Evolutionary conservation across 2,797 vertebrate genomes (phyloP), one percentile per base, ranked within the genome.

Genomic region (Forpus xanthops): DNA sequence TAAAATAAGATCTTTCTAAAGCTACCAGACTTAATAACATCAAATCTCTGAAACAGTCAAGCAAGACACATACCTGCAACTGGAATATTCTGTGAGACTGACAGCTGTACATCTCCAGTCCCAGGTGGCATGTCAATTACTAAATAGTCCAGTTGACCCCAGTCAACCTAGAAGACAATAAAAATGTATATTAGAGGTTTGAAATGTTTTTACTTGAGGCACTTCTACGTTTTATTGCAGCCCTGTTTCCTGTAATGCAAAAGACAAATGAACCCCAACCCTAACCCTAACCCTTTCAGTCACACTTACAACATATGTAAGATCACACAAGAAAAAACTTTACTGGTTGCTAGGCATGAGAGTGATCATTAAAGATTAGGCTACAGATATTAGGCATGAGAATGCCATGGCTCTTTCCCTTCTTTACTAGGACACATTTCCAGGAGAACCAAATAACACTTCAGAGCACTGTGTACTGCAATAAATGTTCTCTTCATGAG

Each of bases 41-140:
- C 33, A 85, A 47, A 61, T 65, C 58, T 93, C 80, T 70, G 64
- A 52, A 75, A 44, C 4, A 37, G 33, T 27, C 25, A 66, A 74
- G 62, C 9, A 82, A 42, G 2, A 93, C n/a, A 80, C 33, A 50
- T 97, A 99, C 99, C 99, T 98, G 99, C 97, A 89, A 99, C 90
- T 3, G 99, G 99, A 97, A 99, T 94, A 96, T 99, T 99, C 97
- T 99, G 99, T 39, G 98, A 98, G 85, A 99, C 97, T 14, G 99
- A 99, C 66, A 99, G 98, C 68, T 99, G 99, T 23, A 99, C 99
- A 74, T 99, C 99, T 96, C 99, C 99, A 23, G 99, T 99, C 71
- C 99, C 99, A 52, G 99, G 99, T 53, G 99, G 99, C 99, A 99
- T 99, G 96, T 99, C 99, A 76, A 99, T 97, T 28, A 99, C 98